Evolutionary conservation across 2,888 invertebrate genomes (phyloP), one percentile per base, ranked within the genome.

Genomic region (Azorinus chamasolen): DNA sequence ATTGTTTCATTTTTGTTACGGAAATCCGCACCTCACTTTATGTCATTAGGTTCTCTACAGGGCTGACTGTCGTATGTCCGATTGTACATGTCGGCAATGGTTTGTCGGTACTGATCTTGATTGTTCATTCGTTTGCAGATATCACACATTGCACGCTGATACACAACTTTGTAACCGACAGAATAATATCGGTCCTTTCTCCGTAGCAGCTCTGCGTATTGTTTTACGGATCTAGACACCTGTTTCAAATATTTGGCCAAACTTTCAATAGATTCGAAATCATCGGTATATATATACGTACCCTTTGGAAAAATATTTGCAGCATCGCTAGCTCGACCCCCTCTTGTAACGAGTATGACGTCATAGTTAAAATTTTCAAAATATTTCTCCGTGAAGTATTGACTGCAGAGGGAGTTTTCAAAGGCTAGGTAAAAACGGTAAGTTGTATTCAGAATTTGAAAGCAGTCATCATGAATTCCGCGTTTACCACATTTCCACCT

Each of bases 321-420:
- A 1, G 61, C 50, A 20, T 79, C 66, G 1, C 41, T 58, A n/a
- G n/a, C n/a, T n/a, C n/a, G n/a, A 5, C 79, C 79, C 18, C 79
- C 79, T 2, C 70, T 25, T 0, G 63, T 59, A 18, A 79, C 46
- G 0, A 58, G 32, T n/a, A 79, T 57, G 25, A 59, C 58, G 25
- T 79, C 79, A 46, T 70, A 79, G n/a, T 73, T 74, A 45, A 43
- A 79, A 25, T 79, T 79, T 20, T 79, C n/a, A n/a, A n/a, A n/a
- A n/a, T n/a, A n/a, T n/a, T n/a, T n/a, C n/a, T n/a, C n/a, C n/a
- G n/a, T n/a, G 51, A 79, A 74, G 51, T 74, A 79, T 10, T 63
- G 62, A 12, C 65, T 58, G 46, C 79, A 79, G 37, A 79, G 53
- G 1, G 79, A 37, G 22, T 74, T 79, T 62, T 79, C 79, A 51